A percentile compares a stretch with the other conserved stretches of the same genome.
These are phyloP conservation scores for Girardinus metallicus DNA, from an alignment of 2,797 vertebrate genomes.

Conservation along the genomic window DNA sequence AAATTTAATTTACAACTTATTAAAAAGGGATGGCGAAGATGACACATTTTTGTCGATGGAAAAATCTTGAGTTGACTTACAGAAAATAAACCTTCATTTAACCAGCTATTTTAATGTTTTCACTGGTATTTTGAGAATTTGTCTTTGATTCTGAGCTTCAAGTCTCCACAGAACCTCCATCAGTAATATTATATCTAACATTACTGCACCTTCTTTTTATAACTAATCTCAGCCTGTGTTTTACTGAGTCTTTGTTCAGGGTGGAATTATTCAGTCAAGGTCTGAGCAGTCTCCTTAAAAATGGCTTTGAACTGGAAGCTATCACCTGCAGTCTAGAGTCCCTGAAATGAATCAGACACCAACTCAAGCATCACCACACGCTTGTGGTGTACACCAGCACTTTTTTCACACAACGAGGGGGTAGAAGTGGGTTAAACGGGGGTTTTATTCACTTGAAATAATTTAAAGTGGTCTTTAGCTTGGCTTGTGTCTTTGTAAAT, in stretches of 20 bases:
- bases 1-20: not conserved
- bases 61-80: not conserved
- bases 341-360: not conserved
- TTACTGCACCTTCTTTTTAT: too few relatives aligned
- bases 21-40: not conserved
- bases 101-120: not conserved
- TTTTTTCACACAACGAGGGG: not conserved
- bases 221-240: not conserved
- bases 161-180: not conserved
- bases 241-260: not conserved
- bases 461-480: not conserved
- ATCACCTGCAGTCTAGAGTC: not conserved
- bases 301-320: not conserved
- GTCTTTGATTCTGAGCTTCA: not conserved
- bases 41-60: not conserved
- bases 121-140: not conserved
- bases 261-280: not conserved
- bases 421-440: not conserved
- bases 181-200: too few relatives aligned
- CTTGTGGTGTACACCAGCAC: not conserved
- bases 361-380: not conserved
- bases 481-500: not conserved
- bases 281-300: not conserved
- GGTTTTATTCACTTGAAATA: constrained; percentile 8
- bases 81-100: not conserved